A percentile compares a stretch with the other conserved stretches of the same genome.
Evolutionary conservation across 2,888 invertebrate species (phyloP).

Genomic region (Microplitis deprimator): DNA sequence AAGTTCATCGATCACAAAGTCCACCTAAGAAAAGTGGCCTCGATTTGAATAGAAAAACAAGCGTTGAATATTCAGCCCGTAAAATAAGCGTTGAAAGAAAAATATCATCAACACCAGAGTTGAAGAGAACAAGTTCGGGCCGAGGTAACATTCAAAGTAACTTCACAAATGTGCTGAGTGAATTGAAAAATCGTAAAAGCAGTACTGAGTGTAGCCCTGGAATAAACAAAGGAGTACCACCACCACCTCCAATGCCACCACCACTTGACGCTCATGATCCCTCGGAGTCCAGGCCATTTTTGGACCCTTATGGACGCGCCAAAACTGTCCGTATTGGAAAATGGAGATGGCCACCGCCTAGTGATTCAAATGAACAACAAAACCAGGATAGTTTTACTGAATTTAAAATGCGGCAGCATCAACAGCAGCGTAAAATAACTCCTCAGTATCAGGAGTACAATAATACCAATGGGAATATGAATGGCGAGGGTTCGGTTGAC

Average conservation of each 20-base stretch:
- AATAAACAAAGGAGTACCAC: conserved; percentile 73
- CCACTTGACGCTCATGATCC: conserved; percentile 86
- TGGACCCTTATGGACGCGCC: conserved; percentile 93
- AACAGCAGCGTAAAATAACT: conserved; percentile 80
- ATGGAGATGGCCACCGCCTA: conserved; percentile 94
- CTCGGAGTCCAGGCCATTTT: conserved; percentile 85
- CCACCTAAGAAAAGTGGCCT: conserved; percentile 62
- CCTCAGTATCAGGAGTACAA: conserved; percentile 77
- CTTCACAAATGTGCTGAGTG: conserved; percentile 73
- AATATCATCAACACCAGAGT: conserved; percentile 50
- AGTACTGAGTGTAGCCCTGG: conserved; percentile 67
- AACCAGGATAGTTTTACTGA: conserved; percentile 87
- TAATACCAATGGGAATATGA: conserved; percentile 63
- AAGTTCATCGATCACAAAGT: conserved; percentile 71
- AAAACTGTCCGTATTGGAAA: conserved; percentile 96
- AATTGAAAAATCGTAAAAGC: conserved; percentile 72
- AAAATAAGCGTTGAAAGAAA: conserved; percentile 64
- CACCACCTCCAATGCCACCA: conserved; percentile 92
- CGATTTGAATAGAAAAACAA: conserved; percentile 61
- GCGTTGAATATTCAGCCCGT: conserved; percentile 61
- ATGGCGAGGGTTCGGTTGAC: conserved; percentile 76
- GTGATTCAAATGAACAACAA: conserved; percentile 78
- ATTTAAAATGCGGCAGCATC: conserved; percentile 87
- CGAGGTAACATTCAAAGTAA: conserved; percentile 70
- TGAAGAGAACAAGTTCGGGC: conserved; percentile 59